Conservation (phyloP, 2,888 invertebrate genomes). For the Graphium colonna region DNA sequence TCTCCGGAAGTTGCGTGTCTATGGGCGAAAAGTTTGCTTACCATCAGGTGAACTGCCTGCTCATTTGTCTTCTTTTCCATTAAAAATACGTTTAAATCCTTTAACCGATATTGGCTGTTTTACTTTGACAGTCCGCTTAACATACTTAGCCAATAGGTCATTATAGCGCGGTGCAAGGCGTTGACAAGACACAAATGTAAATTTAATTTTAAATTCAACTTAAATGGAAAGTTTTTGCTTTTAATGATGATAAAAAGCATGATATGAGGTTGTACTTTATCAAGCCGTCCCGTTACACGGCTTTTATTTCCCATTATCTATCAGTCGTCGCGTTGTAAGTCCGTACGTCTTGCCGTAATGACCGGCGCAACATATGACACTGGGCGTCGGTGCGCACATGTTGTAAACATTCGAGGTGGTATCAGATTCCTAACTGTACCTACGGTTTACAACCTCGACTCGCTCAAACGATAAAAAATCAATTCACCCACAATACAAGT, state of each 20-base stretch:
- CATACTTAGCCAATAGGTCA: no score
- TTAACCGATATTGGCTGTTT: no score
- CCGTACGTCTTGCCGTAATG: not conserved
- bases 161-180: no score
- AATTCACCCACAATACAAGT: conserved; percentile 42
- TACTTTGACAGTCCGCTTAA: no score
- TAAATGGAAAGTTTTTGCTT: no score
- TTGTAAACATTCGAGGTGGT: conserved; percentile 35
- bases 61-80: no score
- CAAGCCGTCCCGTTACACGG: not conserved
- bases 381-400: conserved; percentile 40
- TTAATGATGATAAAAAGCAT: not conserved
- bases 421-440: conserved; percentile 70
- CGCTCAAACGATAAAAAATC: conserved; percentile 64
- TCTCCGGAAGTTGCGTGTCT: no score
- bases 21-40: no score
- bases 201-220: no score
- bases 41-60: no score
- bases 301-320: not conserved
- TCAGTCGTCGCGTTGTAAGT: not conserved
- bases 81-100: no score
- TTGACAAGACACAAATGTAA: no score
- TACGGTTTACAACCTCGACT: conserved; percentile 39
- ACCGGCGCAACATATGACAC: conserved; percentile 15
- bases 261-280: not conserved